Evolutionary conservation across 2,113 vertebrate species (phyloP), one percentile per base, ranked within the genome.

Genomic region (Pelusios castaneus): DNA sequence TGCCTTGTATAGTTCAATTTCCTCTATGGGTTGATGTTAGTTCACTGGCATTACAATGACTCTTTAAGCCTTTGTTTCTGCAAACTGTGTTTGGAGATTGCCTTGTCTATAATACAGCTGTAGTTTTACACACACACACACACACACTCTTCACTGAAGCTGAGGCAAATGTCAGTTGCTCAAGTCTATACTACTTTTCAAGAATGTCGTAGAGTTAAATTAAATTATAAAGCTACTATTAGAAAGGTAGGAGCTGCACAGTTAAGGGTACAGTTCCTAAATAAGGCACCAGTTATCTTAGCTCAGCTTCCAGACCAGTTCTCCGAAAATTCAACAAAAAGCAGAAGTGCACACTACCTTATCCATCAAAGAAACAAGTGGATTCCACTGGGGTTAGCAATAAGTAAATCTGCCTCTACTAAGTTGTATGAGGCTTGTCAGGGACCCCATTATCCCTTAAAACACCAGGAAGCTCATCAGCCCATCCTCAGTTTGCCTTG

Each of bases 281-380:
- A 38, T 9, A 38, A 8, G n/a, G 63, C 21, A 22, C 12, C 73
- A 14, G 73, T 43, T 76, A 29, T 76, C 17, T 70, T 70, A 70
- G 38, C n/a, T 70, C 34, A 38, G 41, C 85, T 94, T 43, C 80
- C 88, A 60, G 47, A 88, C 83, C 85, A 93, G 60, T 58, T 22
- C 87, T 82, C 85, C 83, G 67, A 77, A 96, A 84, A 70, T 70
- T 93, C 95, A 85, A 60, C 54, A 91, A 94, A 85, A 84, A 82
- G 22, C 70, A 89, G 56, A 78, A 0, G 9, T 17, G n/a, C 19
- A 22, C 63, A 11, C n/a, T 70, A 38, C 63, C 63, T 70, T 70
- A 70, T n/a, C 63, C n/a, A 75, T 91, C 51, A 54, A 89, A 34
- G 60, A 41, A 83, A 70, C 52, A 63, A 51, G 3, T 87, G 88